Percentiles rank a stretch among this genome's conserved stretches.
Conservation (phyloP, 2,797 vertebrate genomes). For the Cichlasoma orientale region DNA sequence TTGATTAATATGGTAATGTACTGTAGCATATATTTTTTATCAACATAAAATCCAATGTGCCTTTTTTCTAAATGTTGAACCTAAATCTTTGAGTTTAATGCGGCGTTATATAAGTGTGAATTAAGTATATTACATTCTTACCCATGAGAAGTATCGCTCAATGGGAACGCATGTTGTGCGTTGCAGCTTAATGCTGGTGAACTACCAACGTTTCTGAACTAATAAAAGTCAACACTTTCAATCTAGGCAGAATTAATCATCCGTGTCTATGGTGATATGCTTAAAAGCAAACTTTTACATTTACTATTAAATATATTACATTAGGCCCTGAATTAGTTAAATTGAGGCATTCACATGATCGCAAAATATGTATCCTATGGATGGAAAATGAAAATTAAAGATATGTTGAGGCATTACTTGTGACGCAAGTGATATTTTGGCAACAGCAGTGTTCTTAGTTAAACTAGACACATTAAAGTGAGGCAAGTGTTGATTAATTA, state of each 20-base stretch:
- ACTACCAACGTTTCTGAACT: too few relatives aligned
- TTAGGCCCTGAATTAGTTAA: neutral
- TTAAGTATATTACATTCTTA: too few relatives aligned
- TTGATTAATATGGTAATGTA: too few relatives aligned
- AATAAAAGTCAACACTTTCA: neutral
- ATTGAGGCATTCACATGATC: too few relatives aligned
- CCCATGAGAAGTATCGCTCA: neutral
- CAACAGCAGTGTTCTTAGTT: neutral
- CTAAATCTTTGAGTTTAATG: too few relatives aligned
- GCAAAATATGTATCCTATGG: neutral
- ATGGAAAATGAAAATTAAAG: neutral
- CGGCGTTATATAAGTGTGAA: too few relatives aligned
- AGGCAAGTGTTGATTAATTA: constrained; percentile 15
- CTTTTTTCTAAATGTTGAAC: too few relatives aligned
- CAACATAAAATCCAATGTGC: neutral
- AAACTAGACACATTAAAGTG: neutral
- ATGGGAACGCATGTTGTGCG: too few relatives aligned
- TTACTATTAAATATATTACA: too few relatives aligned
- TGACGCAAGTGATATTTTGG: neutral
- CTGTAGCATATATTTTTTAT: too few relatives aligned
- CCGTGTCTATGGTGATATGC: neutral
- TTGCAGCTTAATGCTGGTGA: too few relatives aligned
- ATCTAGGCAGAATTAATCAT: neutral
- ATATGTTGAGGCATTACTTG: neutral
- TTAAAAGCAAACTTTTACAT: too few relatives aligned